Percentiles rank a stretch among this genome's conserved stretches.
These are phyloP conservation scores for Gymnocheta viridis DNA, from an alignment of 2,888 invertebrate species.

Conservation along the genomic window DNA sequence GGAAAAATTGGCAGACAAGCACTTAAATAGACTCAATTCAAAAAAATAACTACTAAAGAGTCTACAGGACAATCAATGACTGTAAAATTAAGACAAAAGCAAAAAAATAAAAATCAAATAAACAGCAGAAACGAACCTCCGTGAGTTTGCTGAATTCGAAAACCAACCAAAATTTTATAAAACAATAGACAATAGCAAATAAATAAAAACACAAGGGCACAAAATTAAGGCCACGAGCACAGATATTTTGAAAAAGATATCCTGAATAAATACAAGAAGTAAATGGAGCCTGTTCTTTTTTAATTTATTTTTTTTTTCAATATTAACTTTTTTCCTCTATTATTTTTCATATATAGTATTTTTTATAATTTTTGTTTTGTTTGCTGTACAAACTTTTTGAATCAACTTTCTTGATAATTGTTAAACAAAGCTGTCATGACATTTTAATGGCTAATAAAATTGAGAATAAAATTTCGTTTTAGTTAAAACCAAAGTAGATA, in stretches of 20 bases:
- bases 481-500: too few species aligned
- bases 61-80: background rate
- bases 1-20: too few species aligned
- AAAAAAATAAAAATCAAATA: background rate
- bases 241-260: background rate
- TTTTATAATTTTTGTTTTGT: background rate
- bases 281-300: too few species aligned
- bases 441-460: background rate
- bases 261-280: background rate
- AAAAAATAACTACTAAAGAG: background rate
- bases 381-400: background rate
- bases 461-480: background rate
- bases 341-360: background rate
- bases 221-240: background rate
- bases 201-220: background rate
- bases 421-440: background rate
- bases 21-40: background rate
- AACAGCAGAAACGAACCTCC: background rate
- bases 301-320: too few species aligned
- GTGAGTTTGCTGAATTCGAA: background rate
- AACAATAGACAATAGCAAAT: background rate
- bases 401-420: background rate
- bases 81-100: background rate
- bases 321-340: too few species aligned
- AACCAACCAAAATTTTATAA: background rate